A percentile compares a stretch with the other conserved stretches of the same genome.
Evolutionary conservation across 2,888 invertebrate genomes (phyloP).

Genomic region (Melanchra persicariae): DNA sequence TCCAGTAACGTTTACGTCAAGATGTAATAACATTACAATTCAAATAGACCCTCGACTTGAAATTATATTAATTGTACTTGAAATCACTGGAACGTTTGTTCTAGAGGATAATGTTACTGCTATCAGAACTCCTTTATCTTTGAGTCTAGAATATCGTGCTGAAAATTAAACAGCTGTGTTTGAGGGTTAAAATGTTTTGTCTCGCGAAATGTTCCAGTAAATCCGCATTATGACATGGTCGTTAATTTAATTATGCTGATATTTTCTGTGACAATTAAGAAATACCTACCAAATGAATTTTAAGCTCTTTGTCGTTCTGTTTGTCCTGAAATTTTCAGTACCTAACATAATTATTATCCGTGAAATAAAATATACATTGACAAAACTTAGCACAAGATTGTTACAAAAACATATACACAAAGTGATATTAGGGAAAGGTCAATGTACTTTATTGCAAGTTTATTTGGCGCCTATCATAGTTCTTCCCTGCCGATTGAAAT

Average conservation of each 20-base stretch:
- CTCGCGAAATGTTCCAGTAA: constrained; percentile 19
- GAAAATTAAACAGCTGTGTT: constrained; percentile 31
- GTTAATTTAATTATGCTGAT: constrained; percentile 5
- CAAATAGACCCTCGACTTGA: constrained; percentile 45
- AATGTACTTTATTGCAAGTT: too few relatives aligned
- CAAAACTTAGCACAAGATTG: too few relatives aligned
- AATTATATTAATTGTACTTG: constrained; percentile 62
- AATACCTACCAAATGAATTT: background rate
- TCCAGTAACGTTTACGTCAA: constrained; percentile 49
- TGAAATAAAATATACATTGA: too few relatives aligned
- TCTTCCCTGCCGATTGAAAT: too few relatives aligned
- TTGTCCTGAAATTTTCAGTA: too few relatives aligned
- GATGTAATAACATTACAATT: constrained; percentile 48
- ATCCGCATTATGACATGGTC: constrained; percentile 24
- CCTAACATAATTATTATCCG: too few relatives aligned
- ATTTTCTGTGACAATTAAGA: constrained; percentile 1
- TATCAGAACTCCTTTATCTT: constrained; percentile 44
- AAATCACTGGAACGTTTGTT: constrained; percentile 56
- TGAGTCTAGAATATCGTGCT: constrained; percentile 41
- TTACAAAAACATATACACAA: too few relatives aligned
- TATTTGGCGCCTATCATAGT: too few relatives aligned
- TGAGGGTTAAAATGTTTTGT: constrained; percentile 29
- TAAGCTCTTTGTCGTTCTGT: too few relatives aligned
- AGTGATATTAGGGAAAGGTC: too few relatives aligned
- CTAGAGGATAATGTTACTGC: constrained; percentile 45